A percentile compares a stretch with the other conserved stretches of the same genome.
These are phyloP conservation scores for Neodiprion pinetum DNA, from an alignment of 1,140 invertebrate genomes.

Conservation along the genomic window DNA sequence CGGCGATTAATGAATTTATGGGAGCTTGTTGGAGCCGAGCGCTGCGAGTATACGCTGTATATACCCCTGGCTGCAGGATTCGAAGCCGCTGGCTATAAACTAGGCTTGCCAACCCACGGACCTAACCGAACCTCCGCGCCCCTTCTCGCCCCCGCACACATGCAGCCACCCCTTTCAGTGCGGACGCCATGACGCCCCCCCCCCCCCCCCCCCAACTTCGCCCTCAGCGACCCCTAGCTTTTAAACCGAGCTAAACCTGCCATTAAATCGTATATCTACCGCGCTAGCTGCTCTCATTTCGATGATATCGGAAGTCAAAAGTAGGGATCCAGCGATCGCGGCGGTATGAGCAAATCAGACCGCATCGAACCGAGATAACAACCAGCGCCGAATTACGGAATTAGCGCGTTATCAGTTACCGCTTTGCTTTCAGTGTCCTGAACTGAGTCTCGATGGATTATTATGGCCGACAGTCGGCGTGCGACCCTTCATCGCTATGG, in stretches of 20 bases:
- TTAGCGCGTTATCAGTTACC: conserved; percentile 2
- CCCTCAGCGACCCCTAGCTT: conserved; percentile 30
- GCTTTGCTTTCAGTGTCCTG: background rate
- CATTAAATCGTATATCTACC: conserved; percentile 12
- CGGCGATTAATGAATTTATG: conserved; percentile 56
- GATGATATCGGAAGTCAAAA: conserved; percentile 7
- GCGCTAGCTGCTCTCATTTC: background rate
- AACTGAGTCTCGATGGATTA: background rate
- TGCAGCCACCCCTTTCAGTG: conserved; percentile 19
- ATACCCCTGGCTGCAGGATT: conserved; percentile 46
- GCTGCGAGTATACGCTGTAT: conserved; percentile 25
- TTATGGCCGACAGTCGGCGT: background rate
- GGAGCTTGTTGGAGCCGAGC: conserved; percentile 38
- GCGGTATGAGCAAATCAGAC: background rate
- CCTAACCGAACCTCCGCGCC: conserved; percentile 44
- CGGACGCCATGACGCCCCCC: conserved; percentile 18
- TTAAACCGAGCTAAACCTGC: conserved; percentile 38
- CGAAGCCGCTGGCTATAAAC: conserved; percentile 50
- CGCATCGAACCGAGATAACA: background rate
- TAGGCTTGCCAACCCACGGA: conserved; percentile 49
- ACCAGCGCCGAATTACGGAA: background rate
- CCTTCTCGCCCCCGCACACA: conserved; percentile 30
- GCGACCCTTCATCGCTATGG: background rate
- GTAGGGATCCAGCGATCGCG: background rate
- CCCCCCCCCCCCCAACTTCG: conserved; percentile 17